These are phyloP conservation scores for Psittacula derbiana DNA, from an alignment of 2,797 vertebrate species.

Conservation along the genomic window DNA sequence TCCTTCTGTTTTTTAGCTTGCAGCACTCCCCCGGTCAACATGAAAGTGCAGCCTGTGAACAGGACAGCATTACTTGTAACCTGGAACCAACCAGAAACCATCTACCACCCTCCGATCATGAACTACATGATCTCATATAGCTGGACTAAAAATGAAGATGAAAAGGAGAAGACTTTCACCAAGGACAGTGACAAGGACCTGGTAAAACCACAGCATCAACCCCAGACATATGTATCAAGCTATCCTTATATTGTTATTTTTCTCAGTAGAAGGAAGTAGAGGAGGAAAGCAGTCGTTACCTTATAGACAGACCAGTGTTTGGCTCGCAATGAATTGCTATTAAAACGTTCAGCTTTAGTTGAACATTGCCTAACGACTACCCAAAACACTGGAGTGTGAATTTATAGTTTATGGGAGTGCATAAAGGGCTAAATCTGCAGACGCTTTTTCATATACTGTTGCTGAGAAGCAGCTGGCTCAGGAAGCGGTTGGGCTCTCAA, in stretches of 20 bases:
- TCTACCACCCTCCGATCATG: constrained; percentile 93
- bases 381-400: neutral
- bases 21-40: constrained; percentile 93
- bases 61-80: constrained; percentile 88
- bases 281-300: neutral
- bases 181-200: constrained; percentile 92
- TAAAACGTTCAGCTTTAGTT: neutral
- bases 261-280: neutral
- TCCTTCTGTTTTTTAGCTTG: constrained; percentile 80
- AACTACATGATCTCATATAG: constrained; percentile 96
- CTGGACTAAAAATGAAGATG: constrained; percentile 94
- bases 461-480: constrained; percentile 9
- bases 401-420: neutral
- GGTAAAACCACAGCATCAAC: constrained; percentile 78
- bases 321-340: neutral
- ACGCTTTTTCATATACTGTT: neutral
- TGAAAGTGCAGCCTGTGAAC: constrained; percentile 95
- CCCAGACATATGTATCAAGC: neutral
- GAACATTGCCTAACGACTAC: neutral
- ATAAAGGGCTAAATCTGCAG: constrained; percentile 4
- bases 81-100: constrained; percentile 89
- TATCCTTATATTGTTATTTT: constrained; percentile 6
- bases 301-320: neutral
- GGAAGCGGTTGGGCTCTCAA: neutral
- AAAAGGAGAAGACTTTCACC: constrained; percentile 92